phyloP scores from a whole-genome alignment of 2,888 invertebrate genomes.

The Seira sanloemensis region DNA sequence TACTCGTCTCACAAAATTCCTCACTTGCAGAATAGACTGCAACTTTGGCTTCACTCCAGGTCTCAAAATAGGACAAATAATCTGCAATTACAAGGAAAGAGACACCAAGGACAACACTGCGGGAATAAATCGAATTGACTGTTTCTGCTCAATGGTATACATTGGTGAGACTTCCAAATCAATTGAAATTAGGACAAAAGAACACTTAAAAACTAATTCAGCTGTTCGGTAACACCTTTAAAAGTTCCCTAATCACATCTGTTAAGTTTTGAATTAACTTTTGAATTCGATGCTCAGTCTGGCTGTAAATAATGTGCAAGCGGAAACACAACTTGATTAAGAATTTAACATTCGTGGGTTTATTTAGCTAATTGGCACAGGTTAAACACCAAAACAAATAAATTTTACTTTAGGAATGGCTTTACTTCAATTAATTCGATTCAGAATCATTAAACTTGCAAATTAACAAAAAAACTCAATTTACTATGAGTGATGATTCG shows the following conservation, averaged over 20 bases:
- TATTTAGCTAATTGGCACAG: too few relatives aligned
- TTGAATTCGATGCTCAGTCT: too few relatives aligned
- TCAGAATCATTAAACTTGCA: too few relatives aligned
- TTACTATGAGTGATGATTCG: too few relatives aligned
- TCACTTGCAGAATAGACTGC: neutral
- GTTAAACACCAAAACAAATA: too few relatives aligned
- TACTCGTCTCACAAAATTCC: neutral
- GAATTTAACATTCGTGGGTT: too few relatives aligned
- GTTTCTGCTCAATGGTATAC: neutral
- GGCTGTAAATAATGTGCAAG: too few relatives aligned
- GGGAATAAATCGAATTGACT: neutral
- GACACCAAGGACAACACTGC: neutral
- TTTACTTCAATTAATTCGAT: too few relatives aligned
- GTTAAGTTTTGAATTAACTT: too few relatives aligned
- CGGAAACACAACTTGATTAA: too few relatives aligned
- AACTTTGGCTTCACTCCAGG: conserved; percentile 24
- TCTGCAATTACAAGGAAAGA: neutral
- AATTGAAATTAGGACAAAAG: neutral
- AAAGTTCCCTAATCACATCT: neutral
- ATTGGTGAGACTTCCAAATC: neutral
- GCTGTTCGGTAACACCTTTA: neutral
- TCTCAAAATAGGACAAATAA: neutral
- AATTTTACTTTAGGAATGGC: too few relatives aligned
- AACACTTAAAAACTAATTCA: neutral
- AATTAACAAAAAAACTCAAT: too few relatives aligned